Percentiles rank a stretch among this genome's conserved stretches.
phyloP scores from a whole-genome alignment of 2,113 vertebrate genomes.

The Hymenochirus boettgeri region DNA sequence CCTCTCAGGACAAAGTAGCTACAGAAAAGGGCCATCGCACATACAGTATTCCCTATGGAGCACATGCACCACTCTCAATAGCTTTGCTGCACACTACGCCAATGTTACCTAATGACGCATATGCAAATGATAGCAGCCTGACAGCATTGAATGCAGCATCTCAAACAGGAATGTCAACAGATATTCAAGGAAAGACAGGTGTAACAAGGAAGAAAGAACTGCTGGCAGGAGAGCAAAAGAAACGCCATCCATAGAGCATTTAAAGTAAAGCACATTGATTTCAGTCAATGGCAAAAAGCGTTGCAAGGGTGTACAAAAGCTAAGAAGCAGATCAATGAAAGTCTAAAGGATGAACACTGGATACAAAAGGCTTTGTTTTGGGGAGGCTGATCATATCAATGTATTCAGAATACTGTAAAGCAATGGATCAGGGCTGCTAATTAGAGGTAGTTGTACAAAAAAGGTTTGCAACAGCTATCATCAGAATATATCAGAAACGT shows the following conservation, averaged over 20 bases:
- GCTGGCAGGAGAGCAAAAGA: not conserved
- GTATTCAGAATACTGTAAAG: no score
- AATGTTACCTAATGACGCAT: not conserved
- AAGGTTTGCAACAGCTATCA: no score
- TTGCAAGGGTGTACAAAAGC: no score
- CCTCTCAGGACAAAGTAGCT: not conserved
- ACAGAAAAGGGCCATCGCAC: not conserved
- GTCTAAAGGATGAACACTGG: no score
- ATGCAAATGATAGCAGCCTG: not conserved
- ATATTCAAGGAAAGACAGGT: not conserved
- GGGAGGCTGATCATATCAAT: no score
- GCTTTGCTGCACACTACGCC: not conserved
- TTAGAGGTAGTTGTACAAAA: no score
- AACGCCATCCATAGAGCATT: not conserved
- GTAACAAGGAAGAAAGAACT: not conserved
- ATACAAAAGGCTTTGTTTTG: not conserved
- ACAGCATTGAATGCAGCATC: not conserved
- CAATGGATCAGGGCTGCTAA: no score
- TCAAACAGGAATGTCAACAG: not conserved
- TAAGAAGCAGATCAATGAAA: not conserved
- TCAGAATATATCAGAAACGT: no score
- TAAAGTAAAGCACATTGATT: slow-evolving; percentile 13
- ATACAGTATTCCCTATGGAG: not conserved
- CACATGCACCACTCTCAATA: not conserved
- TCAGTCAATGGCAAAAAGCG: slow-evolving; percentile 8